phyloP scores from a whole-genome alignment of 2,888 invertebrate species.

The Parasteatoda lunata region DNA sequence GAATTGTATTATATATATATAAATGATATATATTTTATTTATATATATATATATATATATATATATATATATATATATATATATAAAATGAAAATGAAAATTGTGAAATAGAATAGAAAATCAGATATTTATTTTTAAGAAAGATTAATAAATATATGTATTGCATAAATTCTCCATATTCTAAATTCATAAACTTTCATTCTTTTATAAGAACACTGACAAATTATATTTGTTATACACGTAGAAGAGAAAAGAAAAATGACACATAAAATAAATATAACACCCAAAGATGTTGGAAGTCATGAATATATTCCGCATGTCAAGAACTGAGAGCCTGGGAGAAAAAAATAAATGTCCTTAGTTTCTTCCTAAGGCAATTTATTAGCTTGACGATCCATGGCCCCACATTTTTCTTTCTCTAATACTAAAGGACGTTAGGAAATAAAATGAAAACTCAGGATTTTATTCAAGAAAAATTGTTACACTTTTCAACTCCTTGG shows the following conservation, averaged over 20 bases:
- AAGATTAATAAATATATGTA: no score
- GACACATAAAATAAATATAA: slow-evolving; percentile 5
- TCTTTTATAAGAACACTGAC: not conserved
- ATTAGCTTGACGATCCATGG: slow-evolving; percentile 2
- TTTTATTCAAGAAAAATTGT: no score
- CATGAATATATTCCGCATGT: slow-evolving; percentile 5
- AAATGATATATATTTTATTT: no score
- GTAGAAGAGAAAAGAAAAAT: slow-evolving; percentile 2
- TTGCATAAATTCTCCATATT: not conserved
- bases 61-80: no score
- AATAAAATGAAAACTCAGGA: not conserved
- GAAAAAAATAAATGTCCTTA: slow-evolving; percentile 5
- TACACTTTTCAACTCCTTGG: not conserved
- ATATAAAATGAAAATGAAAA: no score
- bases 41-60: no score
- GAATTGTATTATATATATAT: no score
- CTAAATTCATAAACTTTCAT: not conserved
- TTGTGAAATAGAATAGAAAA: no score
- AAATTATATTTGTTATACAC: slow-evolving; percentile 2
- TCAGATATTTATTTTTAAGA: no score
- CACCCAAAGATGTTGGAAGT: not conserved
- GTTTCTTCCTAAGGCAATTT: not conserved
- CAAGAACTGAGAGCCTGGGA: not conserved
- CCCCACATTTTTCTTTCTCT: not conserved
- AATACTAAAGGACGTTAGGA: not conserved